Percentiles rank a stretch among this genome's conserved stretches.
Evolutionary conservation across 2,113 vertebrate species (phyloP).

Genomic region (Melanerpes formicivorus): DNA sequence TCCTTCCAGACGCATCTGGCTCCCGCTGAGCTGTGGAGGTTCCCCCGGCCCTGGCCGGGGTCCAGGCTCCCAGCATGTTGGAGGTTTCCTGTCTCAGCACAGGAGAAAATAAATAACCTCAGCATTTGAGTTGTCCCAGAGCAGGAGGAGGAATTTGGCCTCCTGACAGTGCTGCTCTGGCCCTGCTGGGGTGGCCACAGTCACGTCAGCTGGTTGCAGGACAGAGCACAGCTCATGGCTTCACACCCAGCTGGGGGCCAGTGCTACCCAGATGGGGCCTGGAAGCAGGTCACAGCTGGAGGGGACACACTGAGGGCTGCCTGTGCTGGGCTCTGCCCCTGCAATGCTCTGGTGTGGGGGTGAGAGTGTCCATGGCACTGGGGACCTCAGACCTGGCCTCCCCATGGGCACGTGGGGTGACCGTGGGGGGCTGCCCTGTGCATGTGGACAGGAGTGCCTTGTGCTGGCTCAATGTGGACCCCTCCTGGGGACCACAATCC

Average conservation of each 20-base stretch:
- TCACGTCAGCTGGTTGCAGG: not conserved
- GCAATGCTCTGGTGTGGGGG: rapidly evolving
- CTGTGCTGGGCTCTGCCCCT: not conserved
- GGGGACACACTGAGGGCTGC: not conserved
- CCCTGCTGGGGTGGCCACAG: not conserved
- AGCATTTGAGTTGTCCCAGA: not conserved
- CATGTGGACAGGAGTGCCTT: not conserved
- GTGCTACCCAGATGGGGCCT: not conserved
- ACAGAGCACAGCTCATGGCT: not conserved
- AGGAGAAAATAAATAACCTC: constrained; percentile 36
- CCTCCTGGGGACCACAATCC: not conserved
- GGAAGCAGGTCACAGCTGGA: rapidly evolving
- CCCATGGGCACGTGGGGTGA: rapidly evolving
- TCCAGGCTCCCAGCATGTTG: constrained; percentile 4
- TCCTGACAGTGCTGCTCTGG: not conserved
- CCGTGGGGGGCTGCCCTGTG: not conserved
- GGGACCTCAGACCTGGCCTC: rapidly evolving
- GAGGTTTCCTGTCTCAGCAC: constrained; percentile 42
- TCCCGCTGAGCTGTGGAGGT: not conserved
- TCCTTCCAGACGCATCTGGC: not conserved
- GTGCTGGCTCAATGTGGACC: not conserved
- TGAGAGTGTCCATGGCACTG: rapidly evolving
- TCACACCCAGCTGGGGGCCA: not conserved
- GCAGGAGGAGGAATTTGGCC: not conserved
- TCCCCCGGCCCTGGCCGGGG: not conserved